Evolutionary conservation across 2,113 vertebrate species (phyloP).

Genomic region (Colius striatus): DNA sequence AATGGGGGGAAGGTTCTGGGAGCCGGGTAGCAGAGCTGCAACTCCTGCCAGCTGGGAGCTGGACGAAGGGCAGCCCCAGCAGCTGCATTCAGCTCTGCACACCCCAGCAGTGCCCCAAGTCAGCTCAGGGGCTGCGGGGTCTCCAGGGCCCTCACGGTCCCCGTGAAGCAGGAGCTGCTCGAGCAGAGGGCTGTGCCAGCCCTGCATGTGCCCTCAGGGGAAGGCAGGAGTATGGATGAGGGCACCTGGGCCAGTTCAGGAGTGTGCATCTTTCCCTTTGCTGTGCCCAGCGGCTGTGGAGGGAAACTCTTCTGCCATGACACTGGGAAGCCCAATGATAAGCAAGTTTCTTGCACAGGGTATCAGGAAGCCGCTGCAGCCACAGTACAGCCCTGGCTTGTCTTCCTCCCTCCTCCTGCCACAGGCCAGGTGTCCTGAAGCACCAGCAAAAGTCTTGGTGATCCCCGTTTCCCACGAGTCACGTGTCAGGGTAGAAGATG

Average conservation of each 20-base stretch:
- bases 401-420: background rate
- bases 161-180: background rate
- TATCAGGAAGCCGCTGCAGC: background rate
- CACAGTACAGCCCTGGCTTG: fast-evolving
- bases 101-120: background rate
- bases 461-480: background rate
- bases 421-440: fast-evolving
- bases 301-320: background rate
- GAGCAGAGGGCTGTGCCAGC: background rate
- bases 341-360: background rate
- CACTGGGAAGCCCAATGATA: background rate
- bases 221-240: background rate
- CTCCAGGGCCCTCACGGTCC: fast-evolving
- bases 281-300: background rate
- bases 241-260: too few species aligned
- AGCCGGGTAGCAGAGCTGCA: background rate
- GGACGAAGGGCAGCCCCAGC: background rate
- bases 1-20: background rate
- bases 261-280: too few species aligned
- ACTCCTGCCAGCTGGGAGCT: background rate
- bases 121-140: background rate
- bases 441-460: fast-evolving
- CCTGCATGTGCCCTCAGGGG: fast-evolving
- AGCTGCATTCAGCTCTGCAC: background rate
- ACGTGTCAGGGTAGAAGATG: fast-evolving